phyloP scores from a whole-genome alignment of 1,140 invertebrate genomes.

The Eubasilissa regina region DNA sequence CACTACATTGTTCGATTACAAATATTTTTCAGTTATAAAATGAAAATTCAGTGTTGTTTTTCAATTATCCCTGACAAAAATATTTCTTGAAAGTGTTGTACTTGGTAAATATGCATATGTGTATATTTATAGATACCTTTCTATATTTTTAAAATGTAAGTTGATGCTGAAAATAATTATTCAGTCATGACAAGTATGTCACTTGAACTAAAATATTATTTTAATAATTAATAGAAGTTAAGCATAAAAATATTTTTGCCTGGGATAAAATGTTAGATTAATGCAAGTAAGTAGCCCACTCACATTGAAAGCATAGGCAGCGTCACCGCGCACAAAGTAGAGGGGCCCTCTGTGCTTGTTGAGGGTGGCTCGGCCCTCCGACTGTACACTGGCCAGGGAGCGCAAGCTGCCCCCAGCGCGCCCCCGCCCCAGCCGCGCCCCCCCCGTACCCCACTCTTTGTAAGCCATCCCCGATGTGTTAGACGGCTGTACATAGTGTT shows the following conservation, averaged over 20 bases:
- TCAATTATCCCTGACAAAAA: constrained; percentile 14
- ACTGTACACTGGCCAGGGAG: constrained; percentile 65
- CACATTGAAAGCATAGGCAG: constrained; percentile 71
- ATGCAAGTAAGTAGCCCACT: constrained; percentile 72
- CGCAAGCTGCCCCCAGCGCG: constrained; percentile 63
- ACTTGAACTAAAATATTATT: too few species aligned
- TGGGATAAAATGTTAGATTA: constrained; percentile 54
- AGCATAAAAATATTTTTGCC: constrained; percentile 57
- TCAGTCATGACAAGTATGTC: too few species aligned
- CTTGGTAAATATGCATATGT: too few species aligned
- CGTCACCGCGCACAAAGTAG: constrained; percentile 63
- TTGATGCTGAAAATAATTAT: too few species aligned
- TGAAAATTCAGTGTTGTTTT: constrained; percentile 32
- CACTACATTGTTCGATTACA: constrained; percentile 6
- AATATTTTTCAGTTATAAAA: constrained; percentile 16
- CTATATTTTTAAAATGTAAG: too few species aligned
- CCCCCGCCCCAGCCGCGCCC: too few species aligned
- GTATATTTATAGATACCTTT: too few species aligned
- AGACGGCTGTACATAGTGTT: constrained; percentile 58
- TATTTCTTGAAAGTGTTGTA: too few species aligned
- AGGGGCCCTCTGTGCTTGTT: constrained; percentile 65
- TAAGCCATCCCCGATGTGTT: constrained; percentile 54
- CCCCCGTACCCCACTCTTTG: constrained; percentile 58
- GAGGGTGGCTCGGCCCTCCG: constrained; percentile 68
- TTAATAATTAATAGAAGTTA: too few species aligned